Conservation (phyloP, 2,888 invertebrate species). For the Euplexia lucipara region DNA sequence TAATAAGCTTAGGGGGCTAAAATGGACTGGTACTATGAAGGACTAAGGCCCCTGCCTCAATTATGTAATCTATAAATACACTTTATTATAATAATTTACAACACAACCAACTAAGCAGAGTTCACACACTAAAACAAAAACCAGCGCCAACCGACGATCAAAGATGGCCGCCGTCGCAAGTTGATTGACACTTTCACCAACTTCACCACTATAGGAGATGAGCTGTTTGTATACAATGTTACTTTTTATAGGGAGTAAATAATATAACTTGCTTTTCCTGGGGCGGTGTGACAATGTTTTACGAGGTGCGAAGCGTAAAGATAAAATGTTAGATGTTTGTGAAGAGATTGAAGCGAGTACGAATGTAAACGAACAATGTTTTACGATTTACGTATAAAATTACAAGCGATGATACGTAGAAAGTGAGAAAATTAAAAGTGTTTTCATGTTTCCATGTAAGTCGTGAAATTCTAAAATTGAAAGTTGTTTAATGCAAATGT, state of each 20-base stretch:
- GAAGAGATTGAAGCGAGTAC: constrained; percentile 2
- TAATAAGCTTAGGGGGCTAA: too few species aligned
- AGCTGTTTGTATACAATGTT: constrained; percentile 19
- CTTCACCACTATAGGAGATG: constrained; percentile 8
- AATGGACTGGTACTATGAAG: too few species aligned
- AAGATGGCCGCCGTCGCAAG: constrained; percentile 23
- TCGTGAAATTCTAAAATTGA: background rate
- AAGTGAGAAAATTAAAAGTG: background rate
- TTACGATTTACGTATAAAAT: background rate
- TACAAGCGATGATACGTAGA: background rate
- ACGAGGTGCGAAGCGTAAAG: constrained; percentile 23
- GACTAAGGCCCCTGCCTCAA: too few species aligned
- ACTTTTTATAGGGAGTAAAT: constrained; percentile 27
- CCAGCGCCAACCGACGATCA: background rate
- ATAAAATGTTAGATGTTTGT: constrained; percentile 16
- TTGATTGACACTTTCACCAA: constrained; percentile 21
- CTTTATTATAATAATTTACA: too few species aligned
- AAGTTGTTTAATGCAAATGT: background rate
- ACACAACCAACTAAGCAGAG: background rate
- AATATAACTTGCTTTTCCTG: constrained; percentile 6
- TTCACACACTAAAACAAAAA: constrained; percentile 6
- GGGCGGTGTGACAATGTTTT: constrained; percentile 23
- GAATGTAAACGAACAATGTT: background rate
- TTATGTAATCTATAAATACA: too few species aligned
- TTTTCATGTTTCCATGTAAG: background rate